A percentile compares a stretch with the other conserved stretches of the same genome.
Conservation (phyloP, 2,797 vertebrate species). For the Chiloscyllium punctatum region DNA sequence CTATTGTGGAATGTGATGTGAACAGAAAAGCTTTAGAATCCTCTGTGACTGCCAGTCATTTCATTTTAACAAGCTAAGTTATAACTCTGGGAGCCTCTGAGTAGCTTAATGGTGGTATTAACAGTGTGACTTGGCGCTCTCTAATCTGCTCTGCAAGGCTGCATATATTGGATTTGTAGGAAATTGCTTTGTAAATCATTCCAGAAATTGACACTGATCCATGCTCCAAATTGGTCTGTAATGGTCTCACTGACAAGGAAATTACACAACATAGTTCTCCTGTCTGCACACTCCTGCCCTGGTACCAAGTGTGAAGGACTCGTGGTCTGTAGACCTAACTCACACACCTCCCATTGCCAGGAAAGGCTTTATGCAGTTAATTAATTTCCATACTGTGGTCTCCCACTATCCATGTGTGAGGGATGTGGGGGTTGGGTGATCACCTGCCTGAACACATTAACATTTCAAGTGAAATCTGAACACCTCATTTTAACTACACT, state of each 20-base stretch:
- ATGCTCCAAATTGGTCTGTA: conserved; percentile 40
- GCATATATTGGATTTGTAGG: conserved; percentile 43
- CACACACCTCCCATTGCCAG: not conserved
- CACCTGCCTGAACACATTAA: no score
- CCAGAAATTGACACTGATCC: conserved; percentile 43
- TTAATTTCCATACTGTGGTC: no score
- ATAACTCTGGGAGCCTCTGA: conserved; percentile 41
- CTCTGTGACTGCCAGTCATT: not conserved
- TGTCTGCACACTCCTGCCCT: not conserved
- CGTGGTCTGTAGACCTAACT: not conserved
- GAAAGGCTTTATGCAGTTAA: no score
- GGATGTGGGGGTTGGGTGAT: no score
- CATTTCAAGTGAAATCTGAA: no score
- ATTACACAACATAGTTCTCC: not conserved
- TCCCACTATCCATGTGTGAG: no score
- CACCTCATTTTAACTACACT: no score
- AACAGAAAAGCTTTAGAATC: not conserved
- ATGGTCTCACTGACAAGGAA: conserved; percentile 36
- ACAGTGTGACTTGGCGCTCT: conserved; percentile 43
- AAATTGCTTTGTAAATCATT: conserved; percentile 58
- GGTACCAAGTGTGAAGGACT: not conserved
- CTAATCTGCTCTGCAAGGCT: conserved; percentile 50
- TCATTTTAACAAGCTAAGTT: not conserved
- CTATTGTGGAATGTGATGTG: not conserved
- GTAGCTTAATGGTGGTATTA: conserved; percentile 47